Evolutionary conservation across 2,113 vertebrate species (phyloP), one percentile per base, ranked within the genome.

Genomic region (Ictalurus punctatus): DNA sequence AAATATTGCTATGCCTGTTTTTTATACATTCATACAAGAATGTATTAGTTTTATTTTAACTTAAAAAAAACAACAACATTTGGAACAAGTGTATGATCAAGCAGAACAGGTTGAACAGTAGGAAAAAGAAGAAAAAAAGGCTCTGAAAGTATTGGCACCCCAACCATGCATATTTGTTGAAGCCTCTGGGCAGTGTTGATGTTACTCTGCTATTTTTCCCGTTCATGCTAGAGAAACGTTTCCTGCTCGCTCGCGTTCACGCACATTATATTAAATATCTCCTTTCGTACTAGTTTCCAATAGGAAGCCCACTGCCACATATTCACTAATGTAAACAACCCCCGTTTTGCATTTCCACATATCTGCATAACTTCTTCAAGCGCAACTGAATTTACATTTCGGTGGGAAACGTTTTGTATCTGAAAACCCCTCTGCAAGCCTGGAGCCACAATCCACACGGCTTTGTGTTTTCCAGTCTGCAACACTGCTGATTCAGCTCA

Each of bases 321-420:
- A 83, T 40, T 83, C 19, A 37, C 4, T 63, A 23, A 44, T 40
- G 9, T 40, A 40, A 63, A 63, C 27, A 16, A 40, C 21, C 13
- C 12, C 23, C 37, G 27, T 83, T 83, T 37, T 83, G 17, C 30
- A 37, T 59, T 83, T 83, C 56, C 30, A 61, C 8, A 61, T 83
- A 37, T 40, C 30, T 83, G 6, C 10, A 16, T 37, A 34, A 7
- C 52, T 1, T 58, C 79, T 58, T 81, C 79, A 59, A 83, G 13
- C 80, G 61, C 80, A 40, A 59, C 44, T 16, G 48, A n/a, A 59
- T 37, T 83, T 83, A 83, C 58, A 79, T 58, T 83, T 59, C 56
- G 13, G 19, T 83, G 52, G 61, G 79, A 58, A 34, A 34, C 34
- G 9, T n/a, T 58, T 58, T 81, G 79, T 34, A 63, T 67, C 81